phyloP scores from a whole-genome alignment of 2,113 vertebrate species.

The Mesocricetus auratus region DNA sequence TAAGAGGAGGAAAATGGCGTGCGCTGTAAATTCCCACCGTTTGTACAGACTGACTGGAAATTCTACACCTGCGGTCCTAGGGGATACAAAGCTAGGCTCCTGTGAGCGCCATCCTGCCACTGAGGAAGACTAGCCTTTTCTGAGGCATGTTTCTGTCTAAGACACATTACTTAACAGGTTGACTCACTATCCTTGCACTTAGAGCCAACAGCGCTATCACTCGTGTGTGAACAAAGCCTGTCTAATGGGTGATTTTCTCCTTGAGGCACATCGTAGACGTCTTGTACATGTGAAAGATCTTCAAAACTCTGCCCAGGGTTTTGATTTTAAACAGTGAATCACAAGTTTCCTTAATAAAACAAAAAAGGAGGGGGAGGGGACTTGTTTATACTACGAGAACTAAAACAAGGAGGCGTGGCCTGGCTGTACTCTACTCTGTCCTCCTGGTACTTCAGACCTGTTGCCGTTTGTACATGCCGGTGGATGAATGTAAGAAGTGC shows the following conservation, averaged over 20 bases:
- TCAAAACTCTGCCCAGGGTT: neutral
- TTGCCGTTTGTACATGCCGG: neutral
- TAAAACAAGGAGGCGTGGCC: neutral
- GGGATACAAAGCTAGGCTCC: neutral
- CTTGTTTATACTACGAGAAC: neutral
- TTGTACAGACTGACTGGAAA: neutral
- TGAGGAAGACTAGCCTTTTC: neutral
- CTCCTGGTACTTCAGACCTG: neutral
- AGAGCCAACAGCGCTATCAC: neutral
- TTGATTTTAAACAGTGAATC: slow-evolving; percentile 35
- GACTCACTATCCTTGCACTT: slow-evolving; percentile 2
- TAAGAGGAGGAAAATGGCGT: slow-evolving; percentile 6
- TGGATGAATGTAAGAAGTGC: neutral
- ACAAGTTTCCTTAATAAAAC: neutral
- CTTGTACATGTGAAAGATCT: neutral
- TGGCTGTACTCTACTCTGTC: neutral
- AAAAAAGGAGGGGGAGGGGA: neutral
- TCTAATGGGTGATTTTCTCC: neutral
- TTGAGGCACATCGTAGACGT: neutral
- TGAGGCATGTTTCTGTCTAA: neutral
- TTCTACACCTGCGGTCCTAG: neutral
- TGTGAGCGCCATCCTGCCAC: neutral
- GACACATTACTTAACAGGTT: neutral
- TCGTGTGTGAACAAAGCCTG: neutral
- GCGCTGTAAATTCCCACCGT: neutral